Percentiles rank a stretch among this genome's conserved stretches.
phyloP scores from a whole-genome alignment of 2,113 vertebrate genomes.

The Pavo muticus region DNA sequence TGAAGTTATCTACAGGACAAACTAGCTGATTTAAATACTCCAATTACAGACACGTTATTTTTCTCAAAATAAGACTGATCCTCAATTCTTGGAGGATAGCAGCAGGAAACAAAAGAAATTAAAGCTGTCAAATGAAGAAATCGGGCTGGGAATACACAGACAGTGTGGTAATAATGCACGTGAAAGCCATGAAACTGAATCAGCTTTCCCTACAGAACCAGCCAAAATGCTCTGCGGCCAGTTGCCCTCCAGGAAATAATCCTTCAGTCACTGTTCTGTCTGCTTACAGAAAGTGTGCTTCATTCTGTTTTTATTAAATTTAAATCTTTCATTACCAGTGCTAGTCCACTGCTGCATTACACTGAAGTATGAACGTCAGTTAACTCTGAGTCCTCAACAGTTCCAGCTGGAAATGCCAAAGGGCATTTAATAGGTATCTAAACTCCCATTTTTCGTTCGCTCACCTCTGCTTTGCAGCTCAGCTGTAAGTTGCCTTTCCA shows the following conservation, averaged over 20 bases:
- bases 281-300: not conserved
- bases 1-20: not conserved
- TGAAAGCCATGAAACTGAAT: not conserved
- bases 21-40: not conserved
- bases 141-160: not conserved
- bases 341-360: not conserved
- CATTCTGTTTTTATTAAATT: not conserved
- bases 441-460: slow-evolving; percentile 37
- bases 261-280: not conserved
- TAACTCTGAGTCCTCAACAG: not conserved
- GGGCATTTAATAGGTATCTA: slow-evolving; percentile 14
- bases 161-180: not conserved
- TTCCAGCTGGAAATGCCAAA: slow-evolving; percentile 54
- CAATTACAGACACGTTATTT: not conserved
- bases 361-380: not conserved
- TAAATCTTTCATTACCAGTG: slow-evolving; percentile 27
- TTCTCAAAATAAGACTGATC: not conserved
- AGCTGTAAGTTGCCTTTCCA: slow-evolving; percentile 90
- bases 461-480: slow-evolving; percentile 92
- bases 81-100: not conserved
- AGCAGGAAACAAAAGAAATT: slow-evolving; percentile 43
- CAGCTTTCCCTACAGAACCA: not conserved
- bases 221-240: not conserved
- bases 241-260: slow-evolving; percentile 31
- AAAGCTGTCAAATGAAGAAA: slow-evolving; percentile 30